Base-by-base conservation (phyloP, 2,797 vertebrate genomes). In the Adelosebastes latens region DNA sequence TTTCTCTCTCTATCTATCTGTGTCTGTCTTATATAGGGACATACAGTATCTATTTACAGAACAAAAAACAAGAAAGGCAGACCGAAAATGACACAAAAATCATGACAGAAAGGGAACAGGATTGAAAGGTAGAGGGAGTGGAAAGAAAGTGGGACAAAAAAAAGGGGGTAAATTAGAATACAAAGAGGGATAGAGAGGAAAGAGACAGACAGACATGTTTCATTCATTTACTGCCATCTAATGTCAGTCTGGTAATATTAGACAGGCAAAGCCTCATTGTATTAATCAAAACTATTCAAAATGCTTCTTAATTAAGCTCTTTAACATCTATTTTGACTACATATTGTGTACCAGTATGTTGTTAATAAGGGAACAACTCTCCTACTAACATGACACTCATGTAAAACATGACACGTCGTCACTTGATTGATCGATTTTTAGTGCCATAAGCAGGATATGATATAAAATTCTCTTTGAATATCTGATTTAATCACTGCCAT, bases 1-100 rank as follows among this genome's bases (percentile, higher is more conserved):
- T 56, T n/a, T 58, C 9, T 72, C 10, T 53, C n/a, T 63, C 25
- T 53, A 1, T 75, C 27, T 77, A 0, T 53, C 29, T 74, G 18
- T 80, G 4, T 68, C 3, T 81, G 46, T 89, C 60, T 89, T 81
- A 77, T 73, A 56, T 16, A 74, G 77, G 77, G 73, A 81, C 81
- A 82, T 61, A 64, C 70, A 64, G 75, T 27, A 39, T 89, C 86
- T 91, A 91, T 93, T 86, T 92, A 83, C 39, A 84, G 88, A 84
- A 61, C 84, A 88, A 81, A 71, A 72, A 53, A 29, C 4, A 63
- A 83, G 24, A 55, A 36, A 49, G 1, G 46, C 46, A 86, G 64
- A 79, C 62, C 74, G 9, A 10, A 65, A 75, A 25, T 24, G 32
- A 16, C 16, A 69, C 53, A 49, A 27, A 68, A 16, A 60, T 8